These are phyloP conservation scores for Clamator glandarius DNA, from an alignment of 2,797 vertebrate species.

Conservation along the genomic window DNA sequence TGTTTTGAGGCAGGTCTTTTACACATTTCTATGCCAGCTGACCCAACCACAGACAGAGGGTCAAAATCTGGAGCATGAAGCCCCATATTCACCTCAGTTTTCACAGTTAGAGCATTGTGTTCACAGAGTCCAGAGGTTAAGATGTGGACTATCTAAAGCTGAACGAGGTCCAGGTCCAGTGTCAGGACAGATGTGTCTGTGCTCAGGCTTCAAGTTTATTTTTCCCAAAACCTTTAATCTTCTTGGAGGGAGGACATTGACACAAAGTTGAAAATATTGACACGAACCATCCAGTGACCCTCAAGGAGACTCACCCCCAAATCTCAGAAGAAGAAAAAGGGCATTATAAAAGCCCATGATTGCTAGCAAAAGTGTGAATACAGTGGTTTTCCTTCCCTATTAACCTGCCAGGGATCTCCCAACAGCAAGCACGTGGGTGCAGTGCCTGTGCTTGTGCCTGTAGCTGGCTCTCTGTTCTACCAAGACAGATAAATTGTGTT, in stretches of 20 bases:
- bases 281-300: not conserved
- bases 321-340: not conserved
- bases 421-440: not conserved
- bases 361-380: not conserved
- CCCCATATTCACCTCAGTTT: not conserved
- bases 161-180: not conserved
- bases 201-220: not conserved
- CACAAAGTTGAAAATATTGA: not conserved
- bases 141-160: not conserved
- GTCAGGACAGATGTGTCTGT: not conserved
- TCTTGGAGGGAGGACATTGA: not conserved
- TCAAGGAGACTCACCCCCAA: not conserved
- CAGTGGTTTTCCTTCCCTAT: not conserved
- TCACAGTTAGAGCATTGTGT: not conserved
- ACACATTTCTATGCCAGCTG: rapidly evolving
- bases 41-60: not conserved
- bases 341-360: not conserved
- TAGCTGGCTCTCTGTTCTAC: not conserved
- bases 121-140: not conserved
- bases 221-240: not conserved
- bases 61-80: not conserved
- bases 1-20: not conserved
- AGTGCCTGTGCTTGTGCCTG: rapidly evolving
- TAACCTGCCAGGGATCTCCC: not conserved
- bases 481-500: not conserved